A percentile compares a stretch with the other conserved stretches of the same genome.
phyloP scores from a whole-genome alignment of 2,113 vertebrate genomes.

The Euleptes europaea region DNA sequence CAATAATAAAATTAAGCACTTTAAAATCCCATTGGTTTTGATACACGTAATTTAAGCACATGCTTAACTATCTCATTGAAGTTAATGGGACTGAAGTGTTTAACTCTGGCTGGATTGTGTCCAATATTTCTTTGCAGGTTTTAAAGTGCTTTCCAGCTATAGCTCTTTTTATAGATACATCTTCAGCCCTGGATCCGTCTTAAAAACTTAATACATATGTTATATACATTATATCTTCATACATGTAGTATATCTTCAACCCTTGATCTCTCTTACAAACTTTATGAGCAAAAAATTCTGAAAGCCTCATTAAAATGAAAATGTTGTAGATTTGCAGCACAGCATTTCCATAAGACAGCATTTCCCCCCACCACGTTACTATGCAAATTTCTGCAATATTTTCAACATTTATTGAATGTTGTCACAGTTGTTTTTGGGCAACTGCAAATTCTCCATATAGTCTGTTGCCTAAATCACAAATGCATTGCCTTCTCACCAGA shows the following conservation, averaged over 20 bases:
- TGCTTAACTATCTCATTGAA: background rate
- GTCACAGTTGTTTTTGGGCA: background rate
- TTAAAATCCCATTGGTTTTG: background rate
- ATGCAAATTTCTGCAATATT: background rate
- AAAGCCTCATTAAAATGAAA: background rate
- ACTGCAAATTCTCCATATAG: background rate
- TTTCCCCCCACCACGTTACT: no score
- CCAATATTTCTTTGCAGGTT: background rate
- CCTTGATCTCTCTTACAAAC: background rate
- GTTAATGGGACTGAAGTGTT: background rate
- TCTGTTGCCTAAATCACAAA: background rate
- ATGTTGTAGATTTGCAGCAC: background rate
- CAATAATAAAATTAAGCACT: no score
- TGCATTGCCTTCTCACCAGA: no score
- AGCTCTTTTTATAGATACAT: background rate
- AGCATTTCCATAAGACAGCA: no score
- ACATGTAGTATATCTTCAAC: background rate
- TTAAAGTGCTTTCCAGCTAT: background rate
- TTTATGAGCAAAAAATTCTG: no score
- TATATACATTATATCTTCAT: background rate
- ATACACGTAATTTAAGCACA: background rate
- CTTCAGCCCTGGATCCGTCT: background rate
- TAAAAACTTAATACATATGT: background rate
- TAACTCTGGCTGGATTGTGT: background rate
- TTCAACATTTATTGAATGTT: background rate